Evolutionary conservation across 2,113 vertebrate species (phyloP).

Genomic region (Smithornis capensis): DNA sequence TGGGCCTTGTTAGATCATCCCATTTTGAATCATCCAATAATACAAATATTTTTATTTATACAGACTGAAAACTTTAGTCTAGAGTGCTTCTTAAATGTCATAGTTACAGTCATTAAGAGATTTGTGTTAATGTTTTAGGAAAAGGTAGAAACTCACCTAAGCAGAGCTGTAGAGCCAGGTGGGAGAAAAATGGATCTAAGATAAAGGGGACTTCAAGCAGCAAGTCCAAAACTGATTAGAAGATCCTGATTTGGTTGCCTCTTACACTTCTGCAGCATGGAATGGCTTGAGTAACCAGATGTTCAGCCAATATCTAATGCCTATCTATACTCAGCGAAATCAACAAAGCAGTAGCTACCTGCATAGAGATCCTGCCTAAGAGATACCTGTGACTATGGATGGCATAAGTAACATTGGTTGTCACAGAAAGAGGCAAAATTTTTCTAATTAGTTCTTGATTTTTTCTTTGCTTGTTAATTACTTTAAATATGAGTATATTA

Average conservation of each 20-base stretch:
- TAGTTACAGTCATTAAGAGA: neutral
- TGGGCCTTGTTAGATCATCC: neutral
- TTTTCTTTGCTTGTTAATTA: neutral
- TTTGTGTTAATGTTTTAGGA: neutral
- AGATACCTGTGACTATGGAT: neutral
- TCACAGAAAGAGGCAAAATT: neutral
- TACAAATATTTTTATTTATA: neutral
- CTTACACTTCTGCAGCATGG: neutral
- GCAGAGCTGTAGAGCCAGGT: neutral
- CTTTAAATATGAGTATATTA: neutral
- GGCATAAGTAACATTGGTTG: accelerated
- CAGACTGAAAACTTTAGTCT: neutral
- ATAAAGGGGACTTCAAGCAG: neutral
- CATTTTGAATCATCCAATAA: neutral
- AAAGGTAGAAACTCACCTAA: neutral
- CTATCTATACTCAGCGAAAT: neutral
- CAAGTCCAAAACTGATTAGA: neutral
- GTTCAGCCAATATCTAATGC: neutral
- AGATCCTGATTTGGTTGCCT: neutral
- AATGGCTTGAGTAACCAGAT: neutral
- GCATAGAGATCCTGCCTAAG: neutral
- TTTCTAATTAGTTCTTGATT: neutral
- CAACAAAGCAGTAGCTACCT: neutral
- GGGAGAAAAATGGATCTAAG: neutral
- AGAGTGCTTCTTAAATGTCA: neutral